Percentiles rank a stretch among this genome's conserved stretches.
Conservation (phyloP, 1,140 invertebrate species). For the Diuraphis noxia region DNA sequence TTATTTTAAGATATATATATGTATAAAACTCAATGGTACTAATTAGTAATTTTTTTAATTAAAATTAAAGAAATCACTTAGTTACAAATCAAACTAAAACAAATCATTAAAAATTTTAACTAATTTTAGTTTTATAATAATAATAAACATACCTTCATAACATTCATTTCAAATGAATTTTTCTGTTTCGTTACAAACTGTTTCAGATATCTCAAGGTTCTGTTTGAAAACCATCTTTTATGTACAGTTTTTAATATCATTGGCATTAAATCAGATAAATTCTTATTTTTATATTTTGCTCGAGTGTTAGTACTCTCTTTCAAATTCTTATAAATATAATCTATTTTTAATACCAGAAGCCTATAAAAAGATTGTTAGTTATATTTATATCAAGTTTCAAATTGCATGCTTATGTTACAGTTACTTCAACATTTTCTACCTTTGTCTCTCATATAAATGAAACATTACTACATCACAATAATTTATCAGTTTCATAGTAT, state of each 20-base stretch:
- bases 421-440: not conserved
- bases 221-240: constrained; percentile 38
- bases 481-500: not conserved
- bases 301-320: not conserved
- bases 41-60: too few species aligned
- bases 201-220: not conserved
- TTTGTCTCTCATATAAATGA: not conserved
- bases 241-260: constrained; percentile 31
- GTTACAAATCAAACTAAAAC: not conserved
- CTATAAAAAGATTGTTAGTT: not conserved
- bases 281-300: not conserved
- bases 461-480: not conserved
- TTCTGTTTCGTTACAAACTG: not conserved
- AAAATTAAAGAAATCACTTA: too few species aligned
- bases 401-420: not conserved
- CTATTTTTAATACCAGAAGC: constrained; percentile 11
- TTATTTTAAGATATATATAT: too few species aligned
- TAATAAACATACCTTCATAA: not conserved
- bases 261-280: not conserved
- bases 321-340: constrained; percentile 2
- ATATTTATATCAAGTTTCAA: not conserved
- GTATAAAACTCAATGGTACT: too few species aligned
- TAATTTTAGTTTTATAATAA: not conserved
- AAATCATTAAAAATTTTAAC: not conserved
- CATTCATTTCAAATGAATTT: not conserved